Conservation (phyloP, 2,888 invertebrate species). For the Tipula confusa region DNA sequence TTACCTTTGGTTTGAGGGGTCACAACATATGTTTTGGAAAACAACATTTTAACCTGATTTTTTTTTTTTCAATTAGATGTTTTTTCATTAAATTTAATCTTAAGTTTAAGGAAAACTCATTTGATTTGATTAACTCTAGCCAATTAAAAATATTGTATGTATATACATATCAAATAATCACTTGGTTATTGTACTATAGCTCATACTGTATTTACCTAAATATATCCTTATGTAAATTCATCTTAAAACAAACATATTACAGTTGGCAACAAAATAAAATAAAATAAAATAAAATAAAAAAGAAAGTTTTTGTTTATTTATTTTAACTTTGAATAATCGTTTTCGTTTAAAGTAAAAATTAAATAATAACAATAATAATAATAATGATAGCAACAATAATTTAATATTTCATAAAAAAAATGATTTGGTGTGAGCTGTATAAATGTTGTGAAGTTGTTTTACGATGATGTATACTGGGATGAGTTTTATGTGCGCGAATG, state of each 20-base stretch:
- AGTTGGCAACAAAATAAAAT: background rate
- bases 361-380: background rate
- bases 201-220: too few relatives aligned
- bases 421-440: background rate
- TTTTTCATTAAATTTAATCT: too few relatives aligned
- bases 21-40: too few relatives aligned
- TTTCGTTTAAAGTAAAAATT: conserved; percentile 12
- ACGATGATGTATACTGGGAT: background rate
- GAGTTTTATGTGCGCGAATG: background rate
- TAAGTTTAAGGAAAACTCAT: too few relatives aligned
- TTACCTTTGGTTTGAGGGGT: too few relatives aligned
- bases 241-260: background rate
- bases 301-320: background rate
- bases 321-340: conserved; percentile 25
- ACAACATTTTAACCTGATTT: too few relatives aligned
- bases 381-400: background rate
- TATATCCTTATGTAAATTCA: background rate
- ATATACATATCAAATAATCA: background rate
- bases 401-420: conserved; percentile 3
- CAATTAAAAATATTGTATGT: background rate
- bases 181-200: too few relatives aligned
- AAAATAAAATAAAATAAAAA: background rate
- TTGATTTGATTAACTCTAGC: too few relatives aligned
- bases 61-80: too few relatives aligned
- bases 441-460: background rate